Base-by-base conservation (phyloP, 2,888 invertebrate species). In the Scaptomyza caliginosa region DNA sequence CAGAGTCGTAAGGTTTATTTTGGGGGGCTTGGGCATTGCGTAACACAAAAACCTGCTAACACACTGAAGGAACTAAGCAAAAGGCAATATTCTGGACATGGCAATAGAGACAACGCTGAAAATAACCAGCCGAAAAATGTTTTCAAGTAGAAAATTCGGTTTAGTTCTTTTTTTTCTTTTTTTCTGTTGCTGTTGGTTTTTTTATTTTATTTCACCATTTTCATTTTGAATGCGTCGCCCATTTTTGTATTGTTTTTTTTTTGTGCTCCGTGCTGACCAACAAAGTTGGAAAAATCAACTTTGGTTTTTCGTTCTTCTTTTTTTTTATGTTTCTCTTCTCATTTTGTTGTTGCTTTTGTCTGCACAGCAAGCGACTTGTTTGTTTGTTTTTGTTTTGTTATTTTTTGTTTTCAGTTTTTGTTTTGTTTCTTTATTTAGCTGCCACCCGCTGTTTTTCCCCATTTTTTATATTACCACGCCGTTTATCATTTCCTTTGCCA, bases 391-490 rank as follows among this genome's bases (percentile, higher is more conserved):
- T 65, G 49, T 67, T 45, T 71, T 66, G 50, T 62, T 73, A 64
- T 46, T 67, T 30, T 38, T 62, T 45, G 13, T 21, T 56, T n/a
- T n/a, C n/a, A n/a, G 16, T 58, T 55, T 65, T 50, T 38, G 63
- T 59, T 75, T 63, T 48, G 21, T 63, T 49, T 56, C 68, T 68
- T 64, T 67, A 67, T 59, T 67, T 71, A 51, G 77, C 66, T 71
- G 67, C 81, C 83, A 68, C 85, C 89, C 81, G 88, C 88, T 88
- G 88, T 74, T 89, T 84, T 84, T 67, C 77, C 77, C 74, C 85
- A 80, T 85, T 88, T 81, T 85, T 77, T 86, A 78, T 86, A 88
- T 88, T 89, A 82, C 86, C 89, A 89, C 88, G 85, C 89, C 84
- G 89, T 88, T 86, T 89, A 89, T 88, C 88, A 88, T 88, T 88